Evolutionary conservation across 2,888 invertebrate genomes (phyloP).

Genomic region (Carpatolechia fugitivella): DNA sequence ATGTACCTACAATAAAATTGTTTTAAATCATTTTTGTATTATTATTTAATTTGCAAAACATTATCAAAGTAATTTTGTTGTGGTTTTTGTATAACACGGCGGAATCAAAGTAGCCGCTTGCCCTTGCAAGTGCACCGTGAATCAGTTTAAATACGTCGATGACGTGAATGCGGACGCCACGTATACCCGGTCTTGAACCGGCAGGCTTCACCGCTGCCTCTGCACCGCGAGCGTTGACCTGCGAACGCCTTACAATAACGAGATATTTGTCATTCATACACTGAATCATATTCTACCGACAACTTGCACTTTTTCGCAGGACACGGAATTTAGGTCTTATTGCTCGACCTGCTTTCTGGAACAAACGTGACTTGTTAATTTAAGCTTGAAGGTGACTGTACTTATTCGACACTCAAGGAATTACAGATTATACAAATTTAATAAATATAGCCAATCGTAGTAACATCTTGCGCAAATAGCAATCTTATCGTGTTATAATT

Average conservation of each 20-base stretch:
- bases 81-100: background rate
- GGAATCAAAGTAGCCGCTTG: constrained; percentile 1
- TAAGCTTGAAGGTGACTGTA: background rate
- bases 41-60: too few relatives aligned
- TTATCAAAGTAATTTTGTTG: background rate
- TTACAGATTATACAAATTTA: background rate
- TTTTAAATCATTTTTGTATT: too few relatives aligned
- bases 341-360: background rate
- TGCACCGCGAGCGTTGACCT: constrained; percentile 58
- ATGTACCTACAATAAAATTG: too few relatives aligned
- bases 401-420: background rate
- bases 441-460: too few relatives aligned
- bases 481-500: constrained; percentile 30
- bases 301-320: constrained; percentile 30
- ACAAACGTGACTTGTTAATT: background rate
- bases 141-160: constrained; percentile 63
- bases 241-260: constrained; percentile 54
- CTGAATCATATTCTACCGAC: constrained; percentile 42
- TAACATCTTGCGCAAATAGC: too few relatives aligned
- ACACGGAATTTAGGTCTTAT: background rate
- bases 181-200: constrained; percentile 51
- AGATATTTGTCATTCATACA: constrained; percentile 57
- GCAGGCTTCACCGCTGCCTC: constrained; percentile 27
- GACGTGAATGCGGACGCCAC: constrained; percentile 41
- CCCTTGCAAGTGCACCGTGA: constrained; percentile 35